Evolutionary conservation across 2,797 vertebrate species (phyloP).

Genomic region (Parotocinclus haroldoi): DNA sequence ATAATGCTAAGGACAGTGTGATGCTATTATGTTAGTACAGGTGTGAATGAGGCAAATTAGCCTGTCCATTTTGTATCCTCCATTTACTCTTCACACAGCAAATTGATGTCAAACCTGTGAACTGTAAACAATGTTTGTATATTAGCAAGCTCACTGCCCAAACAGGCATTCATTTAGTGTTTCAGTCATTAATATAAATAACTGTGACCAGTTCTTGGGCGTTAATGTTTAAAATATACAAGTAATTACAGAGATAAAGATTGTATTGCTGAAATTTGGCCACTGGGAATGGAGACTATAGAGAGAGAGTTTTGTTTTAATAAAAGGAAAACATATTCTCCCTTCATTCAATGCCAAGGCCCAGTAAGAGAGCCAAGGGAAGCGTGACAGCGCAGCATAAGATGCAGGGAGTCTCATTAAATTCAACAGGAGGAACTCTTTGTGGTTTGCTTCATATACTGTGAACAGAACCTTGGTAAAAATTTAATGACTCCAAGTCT

Average conservation of each 20-base stretch:
- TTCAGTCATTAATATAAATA: slow-evolving; percentile 36
- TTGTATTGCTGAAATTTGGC: too few species aligned
- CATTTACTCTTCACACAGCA: slow-evolving; percentile 43
- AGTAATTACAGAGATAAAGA: too few species aligned
- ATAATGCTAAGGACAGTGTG: neutral
- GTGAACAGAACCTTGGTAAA: too few species aligned
- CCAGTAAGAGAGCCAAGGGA: slow-evolving; percentile 32
- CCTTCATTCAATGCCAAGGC: slow-evolving; percentile 35
- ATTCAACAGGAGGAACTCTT: too few species aligned
- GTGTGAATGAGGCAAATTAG: slow-evolving; percentile 34
- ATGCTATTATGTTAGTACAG: slow-evolving; percentile 31
- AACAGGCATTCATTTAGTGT: slow-evolving; percentile 37
- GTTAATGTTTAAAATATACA: slow-evolving; percentile 30
- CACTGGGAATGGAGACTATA: neutral
- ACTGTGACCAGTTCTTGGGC: slow-evolving; percentile 27
- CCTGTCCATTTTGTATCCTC: slow-evolving; percentile 45
- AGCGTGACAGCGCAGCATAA: too few species aligned
- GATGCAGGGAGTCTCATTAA: too few species aligned
- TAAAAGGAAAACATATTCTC: slow-evolving; percentile 36
- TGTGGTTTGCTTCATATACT: too few species aligned
- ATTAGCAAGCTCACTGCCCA: slow-evolving; percentile 36
- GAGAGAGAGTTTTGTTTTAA: slow-evolving; percentile 23
- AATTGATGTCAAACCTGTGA: slow-evolving; percentile 39
- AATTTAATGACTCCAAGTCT: too few species aligned
- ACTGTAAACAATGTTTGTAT: slow-evolving; percentile 35